Evolutionary conservation across 1,140 invertebrate genomes (phyloP).

Genomic region (Zelostemma sp.): DNA sequence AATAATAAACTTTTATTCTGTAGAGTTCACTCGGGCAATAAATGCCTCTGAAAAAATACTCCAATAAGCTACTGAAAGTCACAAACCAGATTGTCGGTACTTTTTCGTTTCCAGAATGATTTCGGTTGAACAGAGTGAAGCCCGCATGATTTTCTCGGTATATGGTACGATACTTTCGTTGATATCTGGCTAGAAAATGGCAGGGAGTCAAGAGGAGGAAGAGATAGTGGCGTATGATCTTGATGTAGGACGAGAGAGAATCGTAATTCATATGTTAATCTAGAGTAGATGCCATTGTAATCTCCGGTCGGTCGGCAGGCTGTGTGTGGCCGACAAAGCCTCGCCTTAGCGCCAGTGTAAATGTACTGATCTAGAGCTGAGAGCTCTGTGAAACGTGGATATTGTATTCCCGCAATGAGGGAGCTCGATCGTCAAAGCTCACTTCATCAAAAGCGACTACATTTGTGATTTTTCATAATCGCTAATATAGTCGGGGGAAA

Average conservation of each 20-base stretch:
- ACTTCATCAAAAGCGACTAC: neutral
- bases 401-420: conserved; percentile 43
- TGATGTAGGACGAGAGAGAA: conserved; percentile 27
- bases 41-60: no score
- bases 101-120: neutral
- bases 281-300: conserved; percentile 70
- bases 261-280: conserved; percentile 71
- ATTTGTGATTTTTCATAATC: neutral
- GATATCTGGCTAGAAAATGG: conserved; percentile 41
- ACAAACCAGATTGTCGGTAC: no score
- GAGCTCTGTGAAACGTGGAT: conserved; percentile 54
- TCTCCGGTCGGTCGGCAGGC: conserved; percentile 64
- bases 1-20: no score
- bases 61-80: no score
- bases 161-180: conserved; percentile 30
- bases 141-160: conserved; percentile 36
- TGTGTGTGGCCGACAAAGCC: conserved; percentile 64
- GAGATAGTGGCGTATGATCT: conserved; percentile 38
- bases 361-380: conserved; percentile 59
- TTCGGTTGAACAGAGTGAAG: neutral
- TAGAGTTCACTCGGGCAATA: no score
- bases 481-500: no score
- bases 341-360: conserved; percentile 62
- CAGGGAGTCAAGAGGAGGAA: conserved; percentile 23
- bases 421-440: conserved; percentile 55